These are phyloP conservation scores for Drosophila tani DNA, from an alignment of 1,140 invertebrate species.

Conservation along the genomic window DNA sequence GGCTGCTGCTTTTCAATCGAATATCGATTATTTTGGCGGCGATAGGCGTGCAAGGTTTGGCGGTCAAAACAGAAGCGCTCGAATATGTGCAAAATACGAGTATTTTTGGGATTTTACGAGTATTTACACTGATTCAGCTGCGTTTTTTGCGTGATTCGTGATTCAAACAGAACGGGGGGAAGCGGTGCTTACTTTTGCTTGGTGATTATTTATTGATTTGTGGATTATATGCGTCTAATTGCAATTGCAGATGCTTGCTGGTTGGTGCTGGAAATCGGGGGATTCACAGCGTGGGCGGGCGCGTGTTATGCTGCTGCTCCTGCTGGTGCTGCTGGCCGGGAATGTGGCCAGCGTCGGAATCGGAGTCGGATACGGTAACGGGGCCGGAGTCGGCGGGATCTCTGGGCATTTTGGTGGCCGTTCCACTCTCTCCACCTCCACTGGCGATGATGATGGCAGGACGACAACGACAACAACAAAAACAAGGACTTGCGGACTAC, in stretches of 20 bases:
- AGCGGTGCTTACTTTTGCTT: constrained; percentile 63
- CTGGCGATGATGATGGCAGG: constrained; percentile 15
- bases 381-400: constrained; percentile 67
- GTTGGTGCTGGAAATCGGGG: constrained; percentile 31
- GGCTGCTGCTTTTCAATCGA: constrained; percentile 1
- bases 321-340: constrained; percentile 53
- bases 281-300: constrained; percentile 74
- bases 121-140: constrained; percentile 13
- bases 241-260: constrained; percentile 44
- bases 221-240: constrained; percentile 52
- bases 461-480: constrained; percentile 35
- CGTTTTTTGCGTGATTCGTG: constrained; percentile 24
- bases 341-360: constrained; percentile 35
- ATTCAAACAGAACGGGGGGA: constrained; percentile 35
- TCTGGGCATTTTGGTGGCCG: constrained; percentile 70
- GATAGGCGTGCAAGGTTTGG: constrained; percentile 47
- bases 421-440: constrained; percentile 27
- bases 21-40: constrained; percentile 60
- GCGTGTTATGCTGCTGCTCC: constrained; percentile 70
- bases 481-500: constrained; percentile 43
- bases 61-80: constrained; percentile 61
- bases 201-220: constrained; percentile 54
- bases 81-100: constrained; percentile 17
- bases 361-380: constrained; percentile 46
- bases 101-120: constrained; percentile 7